Conservation (phyloP, 2,888 invertebrate genomes). For the Plebejus anna region DNA sequence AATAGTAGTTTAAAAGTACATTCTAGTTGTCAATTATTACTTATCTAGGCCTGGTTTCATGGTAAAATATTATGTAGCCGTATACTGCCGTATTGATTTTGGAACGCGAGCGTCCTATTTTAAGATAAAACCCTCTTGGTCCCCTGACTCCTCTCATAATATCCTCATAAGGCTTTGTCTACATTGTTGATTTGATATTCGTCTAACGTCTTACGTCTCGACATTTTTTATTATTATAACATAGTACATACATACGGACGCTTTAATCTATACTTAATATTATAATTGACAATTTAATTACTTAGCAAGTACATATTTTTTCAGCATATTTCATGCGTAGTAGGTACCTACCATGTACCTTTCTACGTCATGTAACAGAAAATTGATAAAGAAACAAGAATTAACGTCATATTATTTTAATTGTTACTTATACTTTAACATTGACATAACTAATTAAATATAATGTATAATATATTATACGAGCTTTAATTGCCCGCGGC, state of each 20-base stretch:
- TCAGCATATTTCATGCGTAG: too few relatives aligned
- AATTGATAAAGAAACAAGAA: too few relatives aligned
- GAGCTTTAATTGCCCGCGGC: too few relatives aligned
- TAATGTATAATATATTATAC: too few relatives aligned
- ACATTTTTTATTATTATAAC: neutral
- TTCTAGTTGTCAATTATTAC: neutral
- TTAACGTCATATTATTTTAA: too few relatives aligned
- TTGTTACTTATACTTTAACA: too few relatives aligned
- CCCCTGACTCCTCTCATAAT: neutral
- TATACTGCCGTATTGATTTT: slow-evolving; percentile 1
- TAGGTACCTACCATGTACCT: too few relatives aligned
- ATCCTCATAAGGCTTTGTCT: neutral
- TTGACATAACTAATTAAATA: too few relatives aligned
- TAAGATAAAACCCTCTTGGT: slow-evolving; percentile 12
- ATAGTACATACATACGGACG: neutral
- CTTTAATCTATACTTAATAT: too few relatives aligned
- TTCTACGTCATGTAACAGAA: too few relatives aligned
- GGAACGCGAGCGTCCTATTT: neutral
- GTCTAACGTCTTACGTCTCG: neutral
- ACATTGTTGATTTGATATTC: neutral
- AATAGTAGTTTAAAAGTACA: neutral
- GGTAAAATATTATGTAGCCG: neutral
- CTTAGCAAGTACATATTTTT: too few relatives aligned
- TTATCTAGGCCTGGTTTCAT: neutral
- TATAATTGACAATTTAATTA: too few relatives aligned